Evolutionary conservation across 1,140 invertebrate genomes (phyloP).

Genomic region (Probaryconus sp.): DNA sequence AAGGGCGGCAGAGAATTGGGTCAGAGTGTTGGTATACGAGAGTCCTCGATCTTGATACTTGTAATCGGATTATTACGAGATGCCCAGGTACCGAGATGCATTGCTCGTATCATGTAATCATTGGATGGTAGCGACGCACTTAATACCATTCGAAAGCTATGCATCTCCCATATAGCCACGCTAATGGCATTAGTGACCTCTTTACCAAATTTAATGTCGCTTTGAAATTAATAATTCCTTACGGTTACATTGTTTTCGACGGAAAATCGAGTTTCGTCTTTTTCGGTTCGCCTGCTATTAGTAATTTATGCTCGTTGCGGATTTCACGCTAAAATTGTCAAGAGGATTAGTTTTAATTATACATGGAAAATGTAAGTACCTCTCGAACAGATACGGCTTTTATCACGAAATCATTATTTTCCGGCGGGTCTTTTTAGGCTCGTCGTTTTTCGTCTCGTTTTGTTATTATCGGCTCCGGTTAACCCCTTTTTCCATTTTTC

Average conservation of each 20-base stretch:
- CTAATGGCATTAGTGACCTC: constrained; percentile 41
- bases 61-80: constrained; percentile 64
- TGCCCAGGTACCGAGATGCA: constrained; percentile 58
- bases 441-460: too few relatives aligned
- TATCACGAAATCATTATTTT: neutral
- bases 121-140: constrained; percentile 44
- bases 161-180: constrained; percentile 45
- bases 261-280: constrained; percentile 3
- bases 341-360: constrained; percentile 38
- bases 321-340: constrained; percentile 11
- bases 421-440: too few relatives aligned
- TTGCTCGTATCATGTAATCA: constrained; percentile 52
- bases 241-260: constrained; percentile 32
- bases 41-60: constrained; percentile 56
- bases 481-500: too few relatives aligned
- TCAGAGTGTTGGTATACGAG: constrained; percentile 37
- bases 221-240: constrained; percentile 59
- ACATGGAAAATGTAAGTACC: constrained; percentile 20
- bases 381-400: neutral
- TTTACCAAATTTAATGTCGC: constrained; percentile 29
- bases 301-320: constrained; percentile 6
- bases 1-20: constrained; percentile 39
- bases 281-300: neutral
- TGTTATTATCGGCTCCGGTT: too few relatives aligned
- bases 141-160: constrained; percentile 55